A percentile compares a stretch with the other conserved stretches of the same genome.
Evolutionary conservation across 1,140 invertebrate species (phyloP).

Genomic region (fruit fly (Drosophila melanogaster)): Release_6_plus_ISO1_MT NT_033779.5:3405001-3405500

Average conservation of each 20-base stretch:
- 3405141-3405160: constrained; percentile 34
- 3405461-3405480: constrained; percentile 68
- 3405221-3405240: constrained; percentile 83
- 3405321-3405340: constrained; percentile 58
- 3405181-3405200: constrained; percentile 55
- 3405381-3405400: constrained; percentile 37
- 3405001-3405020: constrained; percentile 69
- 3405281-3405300: constrained; percentile 12
- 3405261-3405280: constrained; percentile 14
- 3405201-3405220: constrained; percentile 60
- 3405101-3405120: constrained; percentile 32
- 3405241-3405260: constrained; percentile 69
- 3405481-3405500: constrained; percentile 27
- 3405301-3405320: constrained; percentile 29
- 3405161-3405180: constrained; percentile 26
- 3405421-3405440: constrained; percentile 62
- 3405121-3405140: constrained; percentile 45
- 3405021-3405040: constrained; percentile 20
- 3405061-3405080: constrained; percentile 34
- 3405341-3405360: constrained; percentile 43
- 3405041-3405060: constrained; percentile 47
- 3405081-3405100: constrained; percentile 70
- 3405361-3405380: constrained; percentile 19
- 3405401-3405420: constrained; percentile 49
- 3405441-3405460: constrained; percentile 56